Percentiles rank a stretch among this genome's conserved stretches.
These are phyloP conservation scores for Coremacera marginata DNA, from an alignment of 2,888 invertebrate species.

Conservation along the genomic window DNA sequence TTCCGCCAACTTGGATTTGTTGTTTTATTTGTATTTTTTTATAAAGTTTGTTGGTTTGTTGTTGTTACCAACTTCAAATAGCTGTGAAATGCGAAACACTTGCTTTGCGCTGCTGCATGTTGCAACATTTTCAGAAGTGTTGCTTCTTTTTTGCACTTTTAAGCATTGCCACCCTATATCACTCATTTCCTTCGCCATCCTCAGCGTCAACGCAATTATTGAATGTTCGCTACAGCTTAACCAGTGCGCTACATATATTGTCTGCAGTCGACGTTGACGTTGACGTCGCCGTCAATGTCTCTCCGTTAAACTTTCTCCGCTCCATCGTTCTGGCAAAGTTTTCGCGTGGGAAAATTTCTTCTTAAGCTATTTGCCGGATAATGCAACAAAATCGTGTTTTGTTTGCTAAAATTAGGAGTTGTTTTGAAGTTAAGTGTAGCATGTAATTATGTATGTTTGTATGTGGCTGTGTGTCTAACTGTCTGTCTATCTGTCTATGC, in stretches of 20 bases:
- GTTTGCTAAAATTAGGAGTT: slow-evolving; percentile 30
- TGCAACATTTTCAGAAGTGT: not conserved
- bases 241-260: not conserved
- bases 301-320: not conserved
- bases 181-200: not conserved
- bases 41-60: slow-evolving; percentile 1
- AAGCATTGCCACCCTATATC: not conserved
- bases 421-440: slow-evolving; percentile 31
- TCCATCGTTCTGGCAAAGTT: slow-evolving; percentile 7
- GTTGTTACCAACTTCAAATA: slow-evolving; percentile 7
- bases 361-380: slow-evolving; percentile 20
- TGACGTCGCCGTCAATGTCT: not conserved
- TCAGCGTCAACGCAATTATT: not conserved
- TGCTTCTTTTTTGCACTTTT: not conserved
- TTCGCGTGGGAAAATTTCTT: slow-evolving; percentile 19
- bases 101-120: not conserved
- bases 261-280: not conserved
- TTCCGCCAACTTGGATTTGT: slow-evolving; percentile 16
- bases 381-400: slow-evolving; percentile 32
- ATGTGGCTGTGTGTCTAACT: not conserved
- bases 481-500: not conserved
- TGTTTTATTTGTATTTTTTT: not conserved
- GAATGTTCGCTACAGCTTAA: not conserved
- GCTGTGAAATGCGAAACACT: slow-evolving; percentile 23
- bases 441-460: slow-evolving; percentile 25